A percentile compares a stretch with the other conserved stretches of the same genome.
phyloP scores from a whole-genome alignment of 1,140 invertebrate genomes.

The Pseudomyrmex cubaensis region DNA sequence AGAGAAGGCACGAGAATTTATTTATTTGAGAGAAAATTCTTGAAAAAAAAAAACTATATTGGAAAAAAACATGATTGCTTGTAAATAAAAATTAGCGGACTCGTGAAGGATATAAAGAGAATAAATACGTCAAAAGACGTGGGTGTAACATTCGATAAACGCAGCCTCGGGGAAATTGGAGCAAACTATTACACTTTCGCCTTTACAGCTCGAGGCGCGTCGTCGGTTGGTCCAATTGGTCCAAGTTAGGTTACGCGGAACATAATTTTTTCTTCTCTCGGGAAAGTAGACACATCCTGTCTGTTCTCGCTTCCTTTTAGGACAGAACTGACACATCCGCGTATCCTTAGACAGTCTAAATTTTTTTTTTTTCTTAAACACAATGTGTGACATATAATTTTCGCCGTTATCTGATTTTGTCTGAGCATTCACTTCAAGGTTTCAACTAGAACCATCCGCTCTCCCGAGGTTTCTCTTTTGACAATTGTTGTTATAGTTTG shows the following conservation, averaged over 20 bases:
- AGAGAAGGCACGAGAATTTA: too few species aligned
- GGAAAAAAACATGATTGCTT: too few species aligned
- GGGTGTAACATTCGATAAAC: constrained; percentile 17
- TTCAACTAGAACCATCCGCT: constrained; percentile 44
- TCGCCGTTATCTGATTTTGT: constrained; percentile 29
- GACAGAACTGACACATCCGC: background rate
- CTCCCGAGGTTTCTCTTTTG: constrained; percentile 38
- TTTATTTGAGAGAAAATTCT: too few species aligned
- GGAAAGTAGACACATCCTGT: constrained; percentile 15
- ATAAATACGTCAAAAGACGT: constrained; percentile 7
- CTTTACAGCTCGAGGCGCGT: constrained; percentile 27
- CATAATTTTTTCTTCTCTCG: background rate
- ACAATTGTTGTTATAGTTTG: constrained; percentile 28
- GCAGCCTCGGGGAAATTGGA: constrained; percentile 41
- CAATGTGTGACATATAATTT: constrained; percentile 28
- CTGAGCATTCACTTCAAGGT: background rate
- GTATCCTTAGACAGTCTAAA: background rate
- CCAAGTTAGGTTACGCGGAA: background rate
- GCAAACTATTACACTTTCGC: constrained; percentile 45
- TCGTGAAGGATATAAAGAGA: background rate
- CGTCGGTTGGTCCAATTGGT: background rate
- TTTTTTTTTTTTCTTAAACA: constrained; percentile 18
- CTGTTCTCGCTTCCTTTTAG: constrained; percentile 23
- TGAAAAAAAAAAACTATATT: too few species aligned
- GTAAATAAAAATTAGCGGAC: too few species aligned